Evolutionary conservation across 2,797 vertebrate genomes (phyloP).

Genomic region (Meda fulgida): DNA sequence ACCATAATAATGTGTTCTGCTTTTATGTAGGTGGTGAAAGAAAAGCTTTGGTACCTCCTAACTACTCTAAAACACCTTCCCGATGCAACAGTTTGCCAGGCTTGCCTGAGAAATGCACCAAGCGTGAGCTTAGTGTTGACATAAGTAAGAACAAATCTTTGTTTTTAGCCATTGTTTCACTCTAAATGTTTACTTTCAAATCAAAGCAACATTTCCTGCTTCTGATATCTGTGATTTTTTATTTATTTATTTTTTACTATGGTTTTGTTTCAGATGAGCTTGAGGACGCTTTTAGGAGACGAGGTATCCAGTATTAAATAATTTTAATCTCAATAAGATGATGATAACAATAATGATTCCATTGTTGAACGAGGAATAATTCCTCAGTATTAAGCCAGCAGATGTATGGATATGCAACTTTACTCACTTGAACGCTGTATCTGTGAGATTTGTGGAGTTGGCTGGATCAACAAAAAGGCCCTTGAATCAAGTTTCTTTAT

Average conservation of each 20-base stretch:
- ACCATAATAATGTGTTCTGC: not conserved
- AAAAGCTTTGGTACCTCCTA: slow-evolving; percentile 55
- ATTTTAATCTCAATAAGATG: slow-evolving; percentile 25
- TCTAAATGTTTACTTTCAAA: not conserved
- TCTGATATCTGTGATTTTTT: too few species aligned
- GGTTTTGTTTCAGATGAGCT: slow-evolving; percentile 69
- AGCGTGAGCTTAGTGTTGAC: not conserved
- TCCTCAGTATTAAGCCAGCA: slow-evolving; percentile 12
- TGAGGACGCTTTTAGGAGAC: slow-evolving; percentile 63
- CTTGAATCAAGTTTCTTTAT: slow-evolving; percentile 59
- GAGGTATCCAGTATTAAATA: slow-evolving; percentile 41
- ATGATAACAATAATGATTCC: not conserved
- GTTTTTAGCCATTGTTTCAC: not conserved
- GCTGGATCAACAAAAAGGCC: slow-evolving; percentile 17
- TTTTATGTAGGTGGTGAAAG: slow-evolving; percentile 47
- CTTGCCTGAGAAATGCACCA: not conserved
- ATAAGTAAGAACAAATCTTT: not conserved
- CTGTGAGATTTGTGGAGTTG: not conserved
- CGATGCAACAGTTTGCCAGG: not conserved
- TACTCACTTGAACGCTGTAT: not conserved
- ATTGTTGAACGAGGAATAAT: not conserved
- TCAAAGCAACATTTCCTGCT: not conserved
- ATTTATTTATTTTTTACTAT: not conserved
- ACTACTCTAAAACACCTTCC: slow-evolving; percentile 41
- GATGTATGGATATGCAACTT: not conserved